Evolutionary conservation across 2,113 vertebrate species (phyloP).

Genomic region (Phalacrocorax carbo): DNA sequence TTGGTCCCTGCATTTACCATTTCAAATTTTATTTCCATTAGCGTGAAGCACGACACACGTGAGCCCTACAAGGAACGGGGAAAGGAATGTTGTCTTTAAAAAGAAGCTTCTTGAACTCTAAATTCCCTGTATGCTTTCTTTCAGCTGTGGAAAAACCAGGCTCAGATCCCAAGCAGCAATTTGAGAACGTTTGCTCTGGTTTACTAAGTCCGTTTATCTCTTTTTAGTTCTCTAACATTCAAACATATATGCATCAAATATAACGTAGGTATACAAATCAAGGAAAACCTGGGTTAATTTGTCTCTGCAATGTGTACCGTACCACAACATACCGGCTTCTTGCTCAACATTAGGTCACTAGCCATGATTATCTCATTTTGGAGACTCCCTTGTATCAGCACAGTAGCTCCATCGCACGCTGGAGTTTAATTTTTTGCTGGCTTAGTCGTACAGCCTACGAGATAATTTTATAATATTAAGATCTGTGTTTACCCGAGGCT

Average conservation of each 20-base stretch:
- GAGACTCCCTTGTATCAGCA: background rate
- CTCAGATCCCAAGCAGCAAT: background rate
- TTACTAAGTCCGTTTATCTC: background rate
- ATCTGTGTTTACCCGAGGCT: background rate
- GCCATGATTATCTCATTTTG: background rate
- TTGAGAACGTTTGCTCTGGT: background rate
- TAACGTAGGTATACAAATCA: background rate
- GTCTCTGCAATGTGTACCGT: background rate
- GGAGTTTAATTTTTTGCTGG: background rate
- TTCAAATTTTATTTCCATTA: background rate
- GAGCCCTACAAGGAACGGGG: background rate
- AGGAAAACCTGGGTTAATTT: background rate
- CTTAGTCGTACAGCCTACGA: background rate
- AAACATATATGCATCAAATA: background rate
- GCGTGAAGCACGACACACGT: background rate
- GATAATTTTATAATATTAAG: background rate
- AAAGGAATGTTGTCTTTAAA: background rate
- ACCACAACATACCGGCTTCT: no score
- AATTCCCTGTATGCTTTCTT: background rate
- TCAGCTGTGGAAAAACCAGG: background rate
- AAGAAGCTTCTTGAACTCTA: background rate
- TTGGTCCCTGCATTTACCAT: background rate
- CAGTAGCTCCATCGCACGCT: background rate
- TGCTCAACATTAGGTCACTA: background rate
- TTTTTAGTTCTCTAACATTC: background rate